A percentile compares a stretch with the other conserved stretches of the same genome.
phyloP scores from a whole-genome alignment of 2,113 vertebrate genomes.

The Syngnathus floridae region DNA sequence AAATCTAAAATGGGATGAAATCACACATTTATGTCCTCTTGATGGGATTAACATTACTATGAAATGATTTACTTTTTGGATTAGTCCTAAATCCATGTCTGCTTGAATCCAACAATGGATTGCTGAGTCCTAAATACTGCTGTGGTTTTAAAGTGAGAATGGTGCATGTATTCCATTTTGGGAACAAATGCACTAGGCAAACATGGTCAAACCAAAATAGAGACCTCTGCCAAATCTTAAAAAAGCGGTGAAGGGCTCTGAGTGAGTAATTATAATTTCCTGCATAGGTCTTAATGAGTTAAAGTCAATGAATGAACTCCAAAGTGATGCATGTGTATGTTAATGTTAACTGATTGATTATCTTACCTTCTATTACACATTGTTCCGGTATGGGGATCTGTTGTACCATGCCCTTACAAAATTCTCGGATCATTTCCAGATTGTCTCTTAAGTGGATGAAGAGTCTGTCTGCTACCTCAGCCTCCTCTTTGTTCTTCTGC shows the following conservation, averaged over 20 bases:
- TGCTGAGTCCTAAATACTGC: constrained; percentile 3
- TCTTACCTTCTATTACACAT: constrained; percentile 87
- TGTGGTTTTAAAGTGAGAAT: neutral
- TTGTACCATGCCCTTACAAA: constrained; percentile 73
- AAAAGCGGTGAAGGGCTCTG: neutral
- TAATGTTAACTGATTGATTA: neutral
- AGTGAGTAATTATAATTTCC: neutral
- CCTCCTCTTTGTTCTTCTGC: constrained; percentile 36
- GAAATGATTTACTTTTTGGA: neutral
- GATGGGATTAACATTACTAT: constrained; percentile 16
- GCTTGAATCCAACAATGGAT: constrained; percentile 8
- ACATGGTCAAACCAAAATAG: neutral
- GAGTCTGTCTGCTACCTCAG: constrained; percentile 72
- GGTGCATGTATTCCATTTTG: neutral
- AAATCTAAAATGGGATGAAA: constrained; percentile 2
- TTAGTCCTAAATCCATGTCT: constrained; percentile 14
- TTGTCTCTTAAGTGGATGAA: constrained; percentile 83
- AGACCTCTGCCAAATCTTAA: neutral
- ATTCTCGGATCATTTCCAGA: constrained; percentile 77
- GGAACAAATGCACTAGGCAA: neutral
- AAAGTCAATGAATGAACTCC: neutral
- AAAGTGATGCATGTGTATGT: neutral
- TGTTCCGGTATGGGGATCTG: constrained; percentile 84
- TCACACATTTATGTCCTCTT: neutral
- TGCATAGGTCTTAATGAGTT: neutral